These are phyloP conservation scores for Pseudococcus longispinus DNA, from an alignment of 2,888 invertebrate genomes.

Conservation along the genomic window DNA sequence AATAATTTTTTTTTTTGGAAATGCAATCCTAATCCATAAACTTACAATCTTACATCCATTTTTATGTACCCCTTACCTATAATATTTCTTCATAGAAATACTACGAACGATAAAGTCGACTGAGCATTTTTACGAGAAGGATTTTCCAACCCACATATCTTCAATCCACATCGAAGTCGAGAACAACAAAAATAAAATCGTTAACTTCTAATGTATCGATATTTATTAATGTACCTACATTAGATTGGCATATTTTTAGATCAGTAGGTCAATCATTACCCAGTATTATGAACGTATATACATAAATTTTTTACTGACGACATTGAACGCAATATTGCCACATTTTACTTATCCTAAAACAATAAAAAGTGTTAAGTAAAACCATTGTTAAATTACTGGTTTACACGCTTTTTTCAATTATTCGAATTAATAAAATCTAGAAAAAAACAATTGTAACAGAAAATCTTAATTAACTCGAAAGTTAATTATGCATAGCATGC, in stretches of 20 bases:
- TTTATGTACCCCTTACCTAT: too few species aligned
- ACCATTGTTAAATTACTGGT: constrained; percentile 42
- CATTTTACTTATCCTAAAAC: constrained; percentile 54
- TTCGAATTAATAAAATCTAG: constrained; percentile 51
- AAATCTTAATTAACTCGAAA: constrained; percentile 49
- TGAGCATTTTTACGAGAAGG: not conserved
- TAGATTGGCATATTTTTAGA: constrained; percentile 49
- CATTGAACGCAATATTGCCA: constrained; percentile 51
- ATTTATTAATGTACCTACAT: constrained; percentile 40
- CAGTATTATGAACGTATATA: constrained; percentile 38
- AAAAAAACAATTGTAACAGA: constrained; percentile 45
- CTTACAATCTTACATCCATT: too few species aligned
- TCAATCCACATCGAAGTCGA: too few species aligned
- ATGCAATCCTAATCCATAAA: too few species aligned
- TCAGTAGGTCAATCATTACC: constrained; percentile 51
- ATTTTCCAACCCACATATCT: not conserved
- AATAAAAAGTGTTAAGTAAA: constrained; percentile 49
- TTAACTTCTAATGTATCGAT: not conserved
- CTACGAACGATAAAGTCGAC: not conserved
- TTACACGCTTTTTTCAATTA: constrained; percentile 47
- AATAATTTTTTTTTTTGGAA: too few species aligned
- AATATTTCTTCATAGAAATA: not conserved
- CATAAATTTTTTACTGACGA: constrained; percentile 51
- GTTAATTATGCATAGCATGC: constrained; percentile 47
- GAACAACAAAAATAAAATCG: constrained; percentile 28